A percentile compares a stretch with the other conserved stretches of the same genome.
These are phyloP conservation scores for Empidonax alnorum DNA, from an alignment of 2,113 vertebrate genomes.

Conservation along the genomic window DNA sequence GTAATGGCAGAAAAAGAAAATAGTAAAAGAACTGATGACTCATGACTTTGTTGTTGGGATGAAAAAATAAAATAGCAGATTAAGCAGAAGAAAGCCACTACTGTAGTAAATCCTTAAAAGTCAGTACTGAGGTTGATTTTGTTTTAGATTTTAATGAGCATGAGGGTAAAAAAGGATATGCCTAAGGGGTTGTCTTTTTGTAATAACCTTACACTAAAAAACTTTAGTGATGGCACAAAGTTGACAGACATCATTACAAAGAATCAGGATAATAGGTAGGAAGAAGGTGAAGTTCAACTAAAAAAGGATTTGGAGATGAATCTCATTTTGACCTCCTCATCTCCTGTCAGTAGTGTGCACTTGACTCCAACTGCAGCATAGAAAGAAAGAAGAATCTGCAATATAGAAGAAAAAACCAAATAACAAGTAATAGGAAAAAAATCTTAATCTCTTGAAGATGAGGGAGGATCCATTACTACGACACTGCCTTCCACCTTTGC, in stretches of 20 bases:
- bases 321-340: not conserved
- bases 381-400: not conserved
- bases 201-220: not conserved
- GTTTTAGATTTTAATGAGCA: not conserved
- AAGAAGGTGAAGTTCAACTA: not conserved
- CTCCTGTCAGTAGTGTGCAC: not conserved
- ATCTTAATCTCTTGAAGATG: not conserved
- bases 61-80: not conserved
- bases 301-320: not conserved
- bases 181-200: not conserved
- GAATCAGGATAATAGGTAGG: not conserved
- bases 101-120: not conserved
- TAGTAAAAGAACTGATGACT: not conserved
- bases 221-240: not conserved
- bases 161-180: not conserved
- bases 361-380: not conserved
- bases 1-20: not conserved
- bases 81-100: not conserved
- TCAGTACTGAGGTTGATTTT: not conserved
- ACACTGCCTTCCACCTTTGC: not conserved
- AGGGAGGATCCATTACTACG: not conserved
- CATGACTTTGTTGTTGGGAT: not conserved
- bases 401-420: not conserved
- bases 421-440: not conserved
- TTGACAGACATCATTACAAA: not conserved